phyloP scores from a whole-genome alignment of 2,113 vertebrate genomes.

The Oenanthe oenanthe region DNA sequence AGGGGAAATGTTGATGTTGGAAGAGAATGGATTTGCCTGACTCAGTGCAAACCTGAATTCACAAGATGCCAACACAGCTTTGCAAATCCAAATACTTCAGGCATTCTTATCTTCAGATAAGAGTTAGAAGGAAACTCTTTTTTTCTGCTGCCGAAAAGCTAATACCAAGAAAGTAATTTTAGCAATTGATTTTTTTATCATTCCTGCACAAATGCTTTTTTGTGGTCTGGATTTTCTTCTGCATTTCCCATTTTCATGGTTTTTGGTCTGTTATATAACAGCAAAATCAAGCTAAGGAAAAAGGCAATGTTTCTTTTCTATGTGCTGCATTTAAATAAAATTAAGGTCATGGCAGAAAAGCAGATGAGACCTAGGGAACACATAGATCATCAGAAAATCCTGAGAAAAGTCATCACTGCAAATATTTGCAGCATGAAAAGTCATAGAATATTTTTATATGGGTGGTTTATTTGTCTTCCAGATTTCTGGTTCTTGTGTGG shows the following conservation, averaged over 20 bases:
- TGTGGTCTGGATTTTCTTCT: not conserved
- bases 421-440: not conserved
- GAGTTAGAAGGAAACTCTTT: not conserved
- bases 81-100: not conserved
- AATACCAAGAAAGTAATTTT: not conserved
- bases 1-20: not conserved
- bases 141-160: not conserved
- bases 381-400: conserved; percentile 2
- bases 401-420: not conserved
- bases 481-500: not conserved
- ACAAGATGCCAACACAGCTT: not conserved
- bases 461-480: not conserved
- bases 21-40: not conserved
- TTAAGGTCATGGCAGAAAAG: not conserved
- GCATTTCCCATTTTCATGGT: conserved; percentile 30
- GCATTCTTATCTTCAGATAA: not conserved
- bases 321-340: conserved; percentile 6
- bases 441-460: not conserved
- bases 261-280: conserved; percentile 64
- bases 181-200: not conserved
- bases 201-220: not conserved
- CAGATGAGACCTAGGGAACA: not conserved
- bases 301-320: not conserved
- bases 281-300: conserved; percentile 45
- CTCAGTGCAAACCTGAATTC: not conserved